These are phyloP conservation scores for Acleris literana DNA, from an alignment of 2,888 invertebrate species.

Conservation along the genomic window DNA sequence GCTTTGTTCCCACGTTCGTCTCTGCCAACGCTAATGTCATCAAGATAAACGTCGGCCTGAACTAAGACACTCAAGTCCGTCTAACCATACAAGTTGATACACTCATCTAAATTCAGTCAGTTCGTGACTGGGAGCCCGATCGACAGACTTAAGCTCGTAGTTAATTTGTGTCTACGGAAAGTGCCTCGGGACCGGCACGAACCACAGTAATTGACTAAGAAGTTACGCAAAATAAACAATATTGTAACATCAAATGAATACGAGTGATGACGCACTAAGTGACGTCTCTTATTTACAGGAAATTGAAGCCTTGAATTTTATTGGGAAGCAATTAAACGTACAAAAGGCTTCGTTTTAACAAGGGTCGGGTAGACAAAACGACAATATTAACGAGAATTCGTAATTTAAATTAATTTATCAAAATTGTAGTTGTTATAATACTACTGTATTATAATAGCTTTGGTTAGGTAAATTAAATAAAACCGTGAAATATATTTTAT, in stretches of 20 bases:
- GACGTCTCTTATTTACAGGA: constrained; percentile 16
- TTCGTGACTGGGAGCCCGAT: constrained; percentile 69
- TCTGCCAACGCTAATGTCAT: background rate
- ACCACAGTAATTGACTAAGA: constrained; percentile 63
- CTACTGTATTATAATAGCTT: too few species aligned
- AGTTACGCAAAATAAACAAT: constrained; percentile 56
- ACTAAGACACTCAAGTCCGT: constrained; percentile 46
- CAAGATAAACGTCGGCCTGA: constrained; percentile 47
- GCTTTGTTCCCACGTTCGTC: too few species aligned
- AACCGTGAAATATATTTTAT: background rate
- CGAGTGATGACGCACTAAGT: constrained; percentile 27
- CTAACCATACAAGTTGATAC: constrained; percentile 68
- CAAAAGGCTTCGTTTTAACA: background rate
- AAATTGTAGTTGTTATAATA: too few species aligned
- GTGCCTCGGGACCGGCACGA: constrained; percentile 63
- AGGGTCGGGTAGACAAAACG: too few species aligned
- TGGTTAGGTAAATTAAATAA: too few species aligned
- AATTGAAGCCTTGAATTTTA: constrained; percentile 23
- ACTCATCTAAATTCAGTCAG: constrained; percentile 73
- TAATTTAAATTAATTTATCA: too few species aligned
- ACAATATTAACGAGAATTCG: too few species aligned
- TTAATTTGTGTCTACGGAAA: constrained; percentile 64
- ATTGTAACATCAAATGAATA: constrained; percentile 53
- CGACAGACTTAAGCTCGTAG: constrained; percentile 56
- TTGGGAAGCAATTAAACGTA: constrained; percentile 9